Base-by-base conservation (phyloP, 2,797 vertebrate genomes). In the Poecile montanus region DNA sequence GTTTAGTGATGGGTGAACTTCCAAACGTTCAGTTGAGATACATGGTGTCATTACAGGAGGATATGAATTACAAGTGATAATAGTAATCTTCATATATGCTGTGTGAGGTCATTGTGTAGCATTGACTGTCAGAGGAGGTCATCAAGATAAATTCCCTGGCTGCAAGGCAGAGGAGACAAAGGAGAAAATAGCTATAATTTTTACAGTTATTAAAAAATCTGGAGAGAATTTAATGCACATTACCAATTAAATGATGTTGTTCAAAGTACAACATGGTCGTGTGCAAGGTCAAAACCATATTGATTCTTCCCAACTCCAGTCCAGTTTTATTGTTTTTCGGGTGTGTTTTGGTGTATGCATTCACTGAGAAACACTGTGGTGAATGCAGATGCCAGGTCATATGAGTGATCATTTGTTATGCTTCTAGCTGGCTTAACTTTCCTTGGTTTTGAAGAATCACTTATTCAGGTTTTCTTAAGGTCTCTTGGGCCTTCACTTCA, bases 151-250 rank as follows among this genome's bases (percentile, higher is more conserved):
- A 91, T 92, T 56, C 54, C 48, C 36, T 82, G 70, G 8, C 87
- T 91, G 44, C 56, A 85, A 86, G 65, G 48, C 53, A 63, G 71
- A 92, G 77, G 51, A 80, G 66, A 74, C 27, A 72, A 93, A 83
- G 68, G 67, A 93, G 71, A 92, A 89, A 95, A 62, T 30, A 87
- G 54, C 72, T 73, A 58, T 85, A 71, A 82, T 81, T 94, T 92
- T 90, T 67, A 61, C 25, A 63, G 20, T 44, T 91, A 38, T 86
- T 88, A 79, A 79, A 86, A 91, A 78, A 73, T 57, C 48, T 76
- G 56, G 32, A 86, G 70, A 67, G 60, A 66, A 65, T 66, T 58
- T 63, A 93, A 82, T 66, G 48, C 22, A 0, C 70, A 56, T 85
- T 51, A 72, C 21, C 53, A 85, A 75, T 83, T 85, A 89, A 86